Percentiles rank a stretch among this genome's conserved stretches.
These are phyloP conservation scores for honey bee (Apis mellifera) DNA, from an alignment of 1,140 invertebrate genomes.

Conservation along the genomic window Amel_HAv3.1 CM009934.2:3139501-3140000, in stretches of 20 bases:
- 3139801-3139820: slow-evolving; percentile 35
- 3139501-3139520: too few relatives aligned
- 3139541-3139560: too few relatives aligned
- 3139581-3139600: too few relatives aligned
- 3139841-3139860: slow-evolving; percentile 6
- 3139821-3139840: slow-evolving; percentile 45
- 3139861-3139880: background rate
- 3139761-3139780: slow-evolving; percentile 22
- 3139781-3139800: slow-evolving; percentile 3
- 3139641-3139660: too few relatives aligned
- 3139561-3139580: too few relatives aligned
- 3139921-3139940: slow-evolving; percentile 3
- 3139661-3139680: too few relatives aligned
- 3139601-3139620: too few relatives aligned
- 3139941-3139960: slow-evolving; percentile 41
- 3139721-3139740: too few relatives aligned
- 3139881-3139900: background rate
- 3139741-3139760: background rate
- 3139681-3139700: too few relatives aligned
- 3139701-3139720: too few relatives aligned
- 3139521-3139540: too few relatives aligned
- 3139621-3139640: too few relatives aligned
- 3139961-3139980: slow-evolving; percentile 58
- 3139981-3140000: slow-evolving; percentile 44
- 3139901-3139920: slow-evolving; percentile 14